These are phyloP conservation scores for Botrylloides violaceus DNA, from an alignment of 23 tunicate species.

Conservation along the genomic window DNA sequence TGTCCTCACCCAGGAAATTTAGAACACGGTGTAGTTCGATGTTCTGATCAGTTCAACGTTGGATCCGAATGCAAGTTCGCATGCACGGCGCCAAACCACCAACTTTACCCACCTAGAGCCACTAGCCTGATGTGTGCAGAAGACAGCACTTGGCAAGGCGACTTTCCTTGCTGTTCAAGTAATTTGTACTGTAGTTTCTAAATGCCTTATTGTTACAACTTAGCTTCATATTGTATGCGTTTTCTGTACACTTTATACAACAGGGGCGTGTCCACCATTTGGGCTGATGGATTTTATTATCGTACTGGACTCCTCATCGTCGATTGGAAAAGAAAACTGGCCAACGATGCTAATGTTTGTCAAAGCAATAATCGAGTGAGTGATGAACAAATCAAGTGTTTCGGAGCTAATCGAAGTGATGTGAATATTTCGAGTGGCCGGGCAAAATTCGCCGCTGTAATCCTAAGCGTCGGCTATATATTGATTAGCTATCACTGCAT, in stretches of 20 bases:
- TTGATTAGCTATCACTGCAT: too few species aligned
- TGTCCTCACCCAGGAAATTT: background rate
- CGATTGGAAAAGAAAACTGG: conserved; percentile 22
- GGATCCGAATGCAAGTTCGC: conserved; percentile 13
- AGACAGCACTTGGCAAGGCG: conserved; percentile 42
- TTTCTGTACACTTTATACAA: background rate
- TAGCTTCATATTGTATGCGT: background rate
- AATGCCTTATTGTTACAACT: background rate
- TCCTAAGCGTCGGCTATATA: too few species aligned
- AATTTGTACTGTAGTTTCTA: background rate
- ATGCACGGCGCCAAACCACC: conserved; percentile 4
- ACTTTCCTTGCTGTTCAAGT: conserved; percentile 86
- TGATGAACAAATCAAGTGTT: background rate
- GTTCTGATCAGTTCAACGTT: background rate
- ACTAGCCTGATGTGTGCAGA: background rate
- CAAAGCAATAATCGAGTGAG: conserved; percentile 12
- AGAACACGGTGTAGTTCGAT: conserved; percentile 9
- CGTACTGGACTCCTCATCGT: conserved; percentile 25
- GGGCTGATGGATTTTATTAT: conserved; percentile 10
- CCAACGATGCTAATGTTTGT: conserved; percentile 9
- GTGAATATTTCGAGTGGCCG: too few species aligned
- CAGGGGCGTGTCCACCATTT: conserved; percentile 24
- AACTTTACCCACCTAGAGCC: background rate
- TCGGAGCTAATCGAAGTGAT: too few species aligned
- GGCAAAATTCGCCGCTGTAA: too few species aligned